Evolutionary conservation across 2,888 invertebrate species (phyloP).

Genomic region (Melieria omissa): DNA sequence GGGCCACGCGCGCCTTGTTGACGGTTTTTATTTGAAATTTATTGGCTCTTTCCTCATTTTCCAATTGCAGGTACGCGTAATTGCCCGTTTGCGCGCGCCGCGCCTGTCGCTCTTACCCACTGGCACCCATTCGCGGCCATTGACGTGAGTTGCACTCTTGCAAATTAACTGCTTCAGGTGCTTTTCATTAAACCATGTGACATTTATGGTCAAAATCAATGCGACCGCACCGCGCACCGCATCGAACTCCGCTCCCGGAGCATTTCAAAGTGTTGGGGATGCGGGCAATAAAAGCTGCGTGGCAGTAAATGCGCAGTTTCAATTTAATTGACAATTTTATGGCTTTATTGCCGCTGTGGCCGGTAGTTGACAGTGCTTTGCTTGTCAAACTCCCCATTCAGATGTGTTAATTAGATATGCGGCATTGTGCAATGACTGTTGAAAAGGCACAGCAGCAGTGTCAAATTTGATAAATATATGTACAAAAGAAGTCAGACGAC

Average conservation of each 20-base stretch:
- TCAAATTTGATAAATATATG: no score
- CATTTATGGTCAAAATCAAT: constrained; percentile 30
- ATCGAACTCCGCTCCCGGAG: no score
- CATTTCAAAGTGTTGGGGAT: no score
- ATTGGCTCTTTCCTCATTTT: no score
- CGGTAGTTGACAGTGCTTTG: constrained; percentile 20
- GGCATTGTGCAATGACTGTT: no score
- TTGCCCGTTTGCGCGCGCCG: no score
- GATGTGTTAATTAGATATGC: constrained; percentile 32
- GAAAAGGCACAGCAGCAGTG: no score
- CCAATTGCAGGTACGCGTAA: no score
- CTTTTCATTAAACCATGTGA: constrained; percentile 28
- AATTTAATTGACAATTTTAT: constrained; percentile 31
- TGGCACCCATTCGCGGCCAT: background rate
- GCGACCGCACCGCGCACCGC: background rate
- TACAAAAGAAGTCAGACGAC: no score
- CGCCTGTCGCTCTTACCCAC: background rate
- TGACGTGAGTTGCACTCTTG: background rate
- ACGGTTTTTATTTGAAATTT: no score
- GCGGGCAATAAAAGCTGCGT: no score
- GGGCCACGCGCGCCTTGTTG: no score
- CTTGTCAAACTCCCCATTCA: background rate
- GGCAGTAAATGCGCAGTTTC: constrained; percentile 23
- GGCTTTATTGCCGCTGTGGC: constrained; percentile 20
- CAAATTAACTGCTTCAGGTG: constrained; percentile 17